A percentile compares a stretch with the other conserved stretches of the same genome.
Evolutionary conservation across 2,888 invertebrate species (phyloP).

Genomic region (Rhopalosiphum nymphaeae): DNA sequence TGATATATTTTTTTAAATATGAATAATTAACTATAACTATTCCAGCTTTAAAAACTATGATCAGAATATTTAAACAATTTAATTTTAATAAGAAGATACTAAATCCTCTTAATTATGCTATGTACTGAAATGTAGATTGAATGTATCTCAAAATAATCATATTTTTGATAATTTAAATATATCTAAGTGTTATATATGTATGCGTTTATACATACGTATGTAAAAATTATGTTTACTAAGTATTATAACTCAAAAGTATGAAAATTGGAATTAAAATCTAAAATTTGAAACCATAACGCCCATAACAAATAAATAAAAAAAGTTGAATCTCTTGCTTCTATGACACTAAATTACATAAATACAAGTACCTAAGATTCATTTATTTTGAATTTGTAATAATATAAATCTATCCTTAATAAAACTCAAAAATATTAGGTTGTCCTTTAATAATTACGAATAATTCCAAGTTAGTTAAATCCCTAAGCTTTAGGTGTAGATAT

Average conservation of each 20-base stretch:
- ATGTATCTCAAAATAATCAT: not conserved
- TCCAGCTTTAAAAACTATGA: not conserved
- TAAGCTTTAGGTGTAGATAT: constrained; percentile 13
- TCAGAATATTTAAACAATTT: not conserved
- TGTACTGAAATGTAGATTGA: not conserved
- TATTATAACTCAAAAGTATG: not conserved
- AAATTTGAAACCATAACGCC: not conserved
- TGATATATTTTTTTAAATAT: not conserved
- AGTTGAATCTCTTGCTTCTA: not conserved
- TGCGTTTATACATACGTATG: no score
- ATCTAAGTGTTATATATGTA: not conserved
- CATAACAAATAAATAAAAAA: not conserved
- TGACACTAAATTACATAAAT: not conserved
- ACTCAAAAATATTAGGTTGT: constrained; percentile 31
- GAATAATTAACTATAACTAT: not conserved
- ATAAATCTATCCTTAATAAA: not conserved
- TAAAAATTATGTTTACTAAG: not conserved
- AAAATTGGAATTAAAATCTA: not conserved
- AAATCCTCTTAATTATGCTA: not conserved
- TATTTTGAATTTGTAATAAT: not conserved
- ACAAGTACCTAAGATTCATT: not conserved
- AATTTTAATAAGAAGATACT: not conserved
- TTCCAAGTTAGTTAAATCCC: constrained; percentile 51
- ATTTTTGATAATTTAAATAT: not conserved
- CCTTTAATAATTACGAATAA: constrained; percentile 38